A percentile compares a stretch with the other conserved stretches of the same genome.
phyloP scores from a whole-genome alignment of 2,113 vertebrate species.

The Pituophis catenifer region DNA sequence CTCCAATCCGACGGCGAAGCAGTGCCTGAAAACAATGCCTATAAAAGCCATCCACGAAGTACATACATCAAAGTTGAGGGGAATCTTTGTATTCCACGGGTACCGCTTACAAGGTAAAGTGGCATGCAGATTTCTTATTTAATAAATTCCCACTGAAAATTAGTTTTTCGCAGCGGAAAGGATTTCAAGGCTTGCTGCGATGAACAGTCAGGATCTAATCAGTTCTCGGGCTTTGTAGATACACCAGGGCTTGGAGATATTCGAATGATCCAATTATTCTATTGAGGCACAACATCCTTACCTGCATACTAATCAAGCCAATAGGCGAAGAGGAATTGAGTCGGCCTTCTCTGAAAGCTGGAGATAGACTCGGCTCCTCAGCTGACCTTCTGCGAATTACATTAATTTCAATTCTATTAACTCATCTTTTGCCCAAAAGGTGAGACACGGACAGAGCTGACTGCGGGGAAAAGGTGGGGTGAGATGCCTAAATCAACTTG shows the following conservation, averaged over 20 bases:
- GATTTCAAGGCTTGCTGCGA: slow-evolving; percentile 79
- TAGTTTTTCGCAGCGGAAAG: slow-evolving; percentile 85
- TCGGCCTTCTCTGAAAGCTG: slow-evolving; percentile 68
- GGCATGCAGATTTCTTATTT: slow-evolving; percentile 83
- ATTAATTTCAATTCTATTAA: slow-evolving; percentile 78
- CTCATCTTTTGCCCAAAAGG: slow-evolving; percentile 74
- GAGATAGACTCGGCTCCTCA: slow-evolving; percentile 55
- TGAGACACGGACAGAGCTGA: slow-evolving; percentile 66
- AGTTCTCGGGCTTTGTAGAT: slow-evolving; percentile 79
- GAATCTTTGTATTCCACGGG: slow-evolving; percentile 71
- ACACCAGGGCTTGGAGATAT: slow-evolving; percentile 78
- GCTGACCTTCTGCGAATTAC: slow-evolving; percentile 76
- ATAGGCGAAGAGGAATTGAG: slow-evolving; percentile 61
- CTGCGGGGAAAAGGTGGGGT: slow-evolving; percentile 20
- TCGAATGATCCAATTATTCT: slow-evolving; percentile 82
- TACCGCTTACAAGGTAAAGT: slow-evolving; percentile 76
- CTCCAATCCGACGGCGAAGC: slow-evolving; percentile 48
- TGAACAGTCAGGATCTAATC: slow-evolving; percentile 82
- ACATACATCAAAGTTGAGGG: slow-evolving; percentile 71
- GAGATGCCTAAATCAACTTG: slow-evolving; percentile 55
- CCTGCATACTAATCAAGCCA: slow-evolving; percentile 79
- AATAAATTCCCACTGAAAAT: slow-evolving; percentile 86
- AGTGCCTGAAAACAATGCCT: slow-evolving; percentile 50
- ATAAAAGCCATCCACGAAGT: slow-evolving; percentile 60
- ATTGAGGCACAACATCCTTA: slow-evolving; percentile 70